phyloP scores from a whole-genome alignment of 2,797 vertebrate genomes.

The Tympanoctomys barrerae region DNA sequence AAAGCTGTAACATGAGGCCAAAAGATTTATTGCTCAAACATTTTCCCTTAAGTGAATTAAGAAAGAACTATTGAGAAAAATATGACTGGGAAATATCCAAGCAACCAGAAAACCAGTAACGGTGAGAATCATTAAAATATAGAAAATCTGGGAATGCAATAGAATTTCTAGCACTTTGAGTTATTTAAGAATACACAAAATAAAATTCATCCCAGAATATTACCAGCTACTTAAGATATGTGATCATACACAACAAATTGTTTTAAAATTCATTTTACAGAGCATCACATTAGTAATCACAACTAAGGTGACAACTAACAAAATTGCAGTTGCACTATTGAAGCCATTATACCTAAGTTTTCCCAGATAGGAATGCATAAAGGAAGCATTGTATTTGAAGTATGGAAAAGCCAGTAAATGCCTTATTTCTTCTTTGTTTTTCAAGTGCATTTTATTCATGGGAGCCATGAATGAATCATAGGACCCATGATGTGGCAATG shows the following conservation, averaged over 20 bases:
- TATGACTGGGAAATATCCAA: neutral
- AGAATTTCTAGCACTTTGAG: neutral
- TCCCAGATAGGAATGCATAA: neutral
- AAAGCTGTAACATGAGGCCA: neutral
- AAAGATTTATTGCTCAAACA: neutral
- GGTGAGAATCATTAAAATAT: neutral
- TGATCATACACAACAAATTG: neutral
- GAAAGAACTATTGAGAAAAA: slow-evolving; percentile 14
- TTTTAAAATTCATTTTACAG: neutral
- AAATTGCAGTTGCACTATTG: neutral
- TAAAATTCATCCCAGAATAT: neutral
- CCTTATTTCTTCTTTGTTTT: neutral
- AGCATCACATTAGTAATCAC: neutral
- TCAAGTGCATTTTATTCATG: slow-evolving; percentile 4
- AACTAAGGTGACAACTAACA: neutral
- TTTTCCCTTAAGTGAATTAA: slow-evolving; percentile 31
- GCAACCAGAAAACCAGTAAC: neutral
- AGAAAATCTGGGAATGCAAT: neutral
- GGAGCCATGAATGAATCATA: neutral
- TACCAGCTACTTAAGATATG: neutral
- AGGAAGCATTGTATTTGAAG: neutral
- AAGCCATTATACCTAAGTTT: neutral
- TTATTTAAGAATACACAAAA: neutral
- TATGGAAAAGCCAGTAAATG: neutral
- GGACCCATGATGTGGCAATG: neutral